These are phyloP conservation scores for Bufo gargarizans DNA, from an alignment of 2,113 vertebrate genomes.

Conservation along the genomic window DNA sequence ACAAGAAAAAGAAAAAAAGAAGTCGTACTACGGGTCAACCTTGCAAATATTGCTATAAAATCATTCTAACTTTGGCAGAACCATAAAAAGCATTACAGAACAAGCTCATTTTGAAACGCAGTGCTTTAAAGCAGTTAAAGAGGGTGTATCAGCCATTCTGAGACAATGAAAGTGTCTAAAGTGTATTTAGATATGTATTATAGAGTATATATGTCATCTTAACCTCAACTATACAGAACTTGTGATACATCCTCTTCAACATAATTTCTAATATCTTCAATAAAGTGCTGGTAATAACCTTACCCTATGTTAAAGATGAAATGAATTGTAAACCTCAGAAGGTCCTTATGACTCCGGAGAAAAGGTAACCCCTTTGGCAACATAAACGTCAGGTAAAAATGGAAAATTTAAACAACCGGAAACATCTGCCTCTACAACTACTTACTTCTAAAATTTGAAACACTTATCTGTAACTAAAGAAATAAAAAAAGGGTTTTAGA, in stretches of 20 bases:
- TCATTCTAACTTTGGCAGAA: constrained; percentile 47
- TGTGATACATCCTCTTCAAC: neutral
- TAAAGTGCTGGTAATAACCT: constrained; percentile 39
- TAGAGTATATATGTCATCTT: too few relatives aligned
- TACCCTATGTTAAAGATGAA: neutral
- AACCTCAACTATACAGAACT: neutral
- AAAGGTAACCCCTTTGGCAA: constrained; percentile 21
- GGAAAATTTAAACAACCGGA: neutral
- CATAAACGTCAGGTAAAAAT: neutral
- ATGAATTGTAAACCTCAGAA: constrained; percentile 4
- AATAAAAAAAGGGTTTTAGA: neutral
- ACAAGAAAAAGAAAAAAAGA: neutral
- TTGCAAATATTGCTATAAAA: constrained; percentile 50
- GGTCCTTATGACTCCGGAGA: neutral
- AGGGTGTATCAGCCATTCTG: neutral
- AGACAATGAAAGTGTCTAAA: neutral
- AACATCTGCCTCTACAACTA: neutral
- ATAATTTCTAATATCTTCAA: constrained; percentile 1
- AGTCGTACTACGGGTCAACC: constrained; percentile 16
- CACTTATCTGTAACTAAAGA: neutral
- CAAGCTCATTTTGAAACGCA: constrained; percentile 18
- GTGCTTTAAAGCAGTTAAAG: constrained; percentile 4
- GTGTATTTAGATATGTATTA: neutral
- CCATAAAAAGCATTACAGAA: constrained; percentile 39
- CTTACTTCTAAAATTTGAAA: neutral